phyloP scores from a whole-genome alignment of 2,113 vertebrate genomes.

The Gnathonemus longibarbis region DNA sequence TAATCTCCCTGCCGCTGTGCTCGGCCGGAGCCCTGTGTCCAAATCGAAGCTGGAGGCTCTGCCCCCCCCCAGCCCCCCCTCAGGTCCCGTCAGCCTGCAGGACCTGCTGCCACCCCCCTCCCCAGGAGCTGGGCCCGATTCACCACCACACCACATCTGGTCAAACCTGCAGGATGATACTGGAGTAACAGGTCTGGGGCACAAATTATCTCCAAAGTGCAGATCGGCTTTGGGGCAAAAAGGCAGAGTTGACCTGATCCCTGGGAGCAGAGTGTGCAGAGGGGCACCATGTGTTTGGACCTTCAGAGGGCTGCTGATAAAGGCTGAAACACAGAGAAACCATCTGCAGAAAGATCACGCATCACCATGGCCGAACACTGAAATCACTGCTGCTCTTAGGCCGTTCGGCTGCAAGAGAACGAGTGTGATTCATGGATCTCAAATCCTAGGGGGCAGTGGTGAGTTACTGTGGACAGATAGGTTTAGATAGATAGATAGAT shows the following conservation, averaged over 20 bases:
- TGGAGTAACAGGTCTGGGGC: not conserved
- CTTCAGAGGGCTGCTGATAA: not conserved
- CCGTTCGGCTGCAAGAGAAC: not conserved
- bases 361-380: not conserved
- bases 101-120: no score
- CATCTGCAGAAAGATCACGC: not conserved
- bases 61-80: conserved; percentile 12
- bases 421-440: not conserved
- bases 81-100: not conserved
- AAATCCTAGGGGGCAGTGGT: not conserved
- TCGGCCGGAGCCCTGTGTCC: conserved; percentile 57
- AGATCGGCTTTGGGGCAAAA: not conserved
- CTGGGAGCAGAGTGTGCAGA: not conserved
- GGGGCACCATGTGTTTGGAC: not conserved
- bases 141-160: no score
- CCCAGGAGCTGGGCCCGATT: not conserved
- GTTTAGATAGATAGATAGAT: no score
- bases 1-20: conserved; percentile 74
- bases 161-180: not conserved
- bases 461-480: not conserved
- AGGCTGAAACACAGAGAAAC: not conserved
- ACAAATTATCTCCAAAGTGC: not conserved
- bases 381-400: not conserved
- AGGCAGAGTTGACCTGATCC: not conserved
- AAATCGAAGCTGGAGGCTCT: conserved; percentile 59